Conservation (phyloP, 2,113 vertebrate species). For the Nothocercus nigrocapillus region DNA sequence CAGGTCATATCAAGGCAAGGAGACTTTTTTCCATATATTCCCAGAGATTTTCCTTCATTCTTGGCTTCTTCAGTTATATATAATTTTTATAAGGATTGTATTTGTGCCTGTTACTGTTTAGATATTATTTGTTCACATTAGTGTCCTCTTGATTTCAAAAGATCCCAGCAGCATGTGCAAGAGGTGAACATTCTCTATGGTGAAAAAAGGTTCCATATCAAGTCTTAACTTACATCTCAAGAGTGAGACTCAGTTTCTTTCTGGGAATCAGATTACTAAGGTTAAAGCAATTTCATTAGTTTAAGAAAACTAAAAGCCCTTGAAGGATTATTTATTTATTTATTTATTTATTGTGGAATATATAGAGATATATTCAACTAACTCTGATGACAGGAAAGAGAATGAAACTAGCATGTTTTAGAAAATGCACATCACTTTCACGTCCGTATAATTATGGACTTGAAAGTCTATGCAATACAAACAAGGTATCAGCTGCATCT, state of each 20-base stretch:
- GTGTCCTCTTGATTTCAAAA: neutral
- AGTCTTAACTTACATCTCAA: neutral
- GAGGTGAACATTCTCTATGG: neutral
- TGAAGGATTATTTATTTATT: neutral
- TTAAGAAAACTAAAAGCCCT: neutral
- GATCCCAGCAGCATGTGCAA: neutral
- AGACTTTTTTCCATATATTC: neutral
- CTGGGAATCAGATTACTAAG: neutral
- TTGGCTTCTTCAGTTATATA: neutral
- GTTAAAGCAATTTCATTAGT: neutral
- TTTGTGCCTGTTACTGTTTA: neutral
- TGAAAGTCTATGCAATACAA: conserved; percentile 7
- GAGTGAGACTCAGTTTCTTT: neutral
- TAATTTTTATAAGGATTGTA: neutral
- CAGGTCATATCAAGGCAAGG: neutral
- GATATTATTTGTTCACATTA: neutral
- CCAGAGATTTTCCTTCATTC: neutral
- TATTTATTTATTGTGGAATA: neutral
- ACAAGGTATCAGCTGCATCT: conserved; percentile 40
- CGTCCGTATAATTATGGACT: neutral
- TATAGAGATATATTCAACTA: neutral
- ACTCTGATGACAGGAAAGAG: neutral
- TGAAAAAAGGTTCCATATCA: neutral
- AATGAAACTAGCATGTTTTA: neutral
- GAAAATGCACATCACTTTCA: neutral